Evolutionary conservation across 2,888 invertebrate genomes (phyloP).

Genomic region (Dilophus febrilis): DNA sequence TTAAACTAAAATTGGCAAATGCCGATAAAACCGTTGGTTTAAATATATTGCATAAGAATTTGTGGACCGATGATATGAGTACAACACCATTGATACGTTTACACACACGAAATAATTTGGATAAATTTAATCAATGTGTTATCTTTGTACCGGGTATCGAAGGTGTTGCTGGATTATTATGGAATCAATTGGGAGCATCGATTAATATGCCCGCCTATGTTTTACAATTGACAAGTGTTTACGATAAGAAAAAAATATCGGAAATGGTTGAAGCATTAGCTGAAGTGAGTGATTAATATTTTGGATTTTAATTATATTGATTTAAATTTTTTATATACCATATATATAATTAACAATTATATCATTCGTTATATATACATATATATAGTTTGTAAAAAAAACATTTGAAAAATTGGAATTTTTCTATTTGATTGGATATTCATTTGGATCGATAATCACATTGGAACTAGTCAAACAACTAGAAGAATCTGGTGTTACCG

Average conservation of each 20-base stretch:
- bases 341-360: too few relatives aligned
- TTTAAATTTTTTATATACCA: too few relatives aligned
- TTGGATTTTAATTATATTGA: too few relatives aligned
- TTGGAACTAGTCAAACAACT: slow-evolving; percentile 58
- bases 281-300: slow-evolving; percentile 28
- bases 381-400: slow-evolving; percentile 42
- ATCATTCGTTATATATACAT: too few relatives aligned
- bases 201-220: neutral
- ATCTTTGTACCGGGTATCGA: slow-evolving; percentile 44
- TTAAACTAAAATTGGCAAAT: neutral
- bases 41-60: neutral
- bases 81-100: neutral
- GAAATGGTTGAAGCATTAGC: slow-evolving; percentile 35
- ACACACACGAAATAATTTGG: neutral
- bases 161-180: slow-evolving; percentile 31
- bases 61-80: neutral
- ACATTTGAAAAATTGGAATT: slow-evolving; percentile 38
- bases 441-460: slow-evolving; percentile 65
- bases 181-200: neutral
- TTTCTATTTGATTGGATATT: slow-evolving; percentile 73
- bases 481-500: slow-evolving; percentile 45
- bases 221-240: neutral
- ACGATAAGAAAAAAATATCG: slow-evolving; percentile 23
- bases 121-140: slow-evolving; percentile 6
- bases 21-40: neutral